A percentile compares a stretch with the other conserved stretches of the same genome.
Evolutionary conservation across 2,797 vertebrate genomes (phyloP).

Genomic region (Pristis pectinata): DNA sequence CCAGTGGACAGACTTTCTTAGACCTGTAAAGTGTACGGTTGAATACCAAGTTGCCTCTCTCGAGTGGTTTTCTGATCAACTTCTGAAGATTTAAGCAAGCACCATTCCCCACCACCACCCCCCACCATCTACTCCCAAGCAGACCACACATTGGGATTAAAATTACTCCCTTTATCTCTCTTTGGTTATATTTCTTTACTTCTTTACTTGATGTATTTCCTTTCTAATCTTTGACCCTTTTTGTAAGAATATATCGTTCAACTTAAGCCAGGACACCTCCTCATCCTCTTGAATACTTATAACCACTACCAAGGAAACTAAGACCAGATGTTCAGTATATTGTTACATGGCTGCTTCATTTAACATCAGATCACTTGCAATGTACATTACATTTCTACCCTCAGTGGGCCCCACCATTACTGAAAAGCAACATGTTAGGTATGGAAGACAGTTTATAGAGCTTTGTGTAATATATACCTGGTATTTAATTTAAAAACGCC

Average conservation of each 20-base stretch:
- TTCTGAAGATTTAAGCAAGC: too few relatives aligned
- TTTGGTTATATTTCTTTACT: background rate
- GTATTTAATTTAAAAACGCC: conserved; percentile 13
- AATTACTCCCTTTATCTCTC: background rate
- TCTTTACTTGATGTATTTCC: background rate
- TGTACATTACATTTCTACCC: background rate
- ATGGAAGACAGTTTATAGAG: conserved; percentile 11
- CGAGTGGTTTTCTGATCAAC: too few relatives aligned
- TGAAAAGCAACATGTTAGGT: background rate
- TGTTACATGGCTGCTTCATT: conserved; percentile 27
- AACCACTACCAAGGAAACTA: background rate
- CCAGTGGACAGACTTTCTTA: too few relatives aligned
- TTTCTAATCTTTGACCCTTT: background rate
- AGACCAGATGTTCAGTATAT: conserved; percentile 27
- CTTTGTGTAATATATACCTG: background rate
- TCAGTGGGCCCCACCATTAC: background rate
- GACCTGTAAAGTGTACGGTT: too few relatives aligned
- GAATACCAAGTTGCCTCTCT: too few relatives aligned
- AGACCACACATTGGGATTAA: too few relatives aligned
- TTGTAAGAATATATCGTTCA: background rate
- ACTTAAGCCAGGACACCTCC: background rate
- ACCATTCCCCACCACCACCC: too few relatives aligned
- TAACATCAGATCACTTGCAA: conserved; percentile 10
- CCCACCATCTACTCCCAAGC: too few relatives aligned
- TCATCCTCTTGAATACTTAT: background rate